Percentiles rank a stretch among this genome's conserved stretches.
These are phyloP conservation scores for Propithecus deckenii DNA, from an alignment of 2,797 vertebrate species.

Conservation along the genomic window DNA sequence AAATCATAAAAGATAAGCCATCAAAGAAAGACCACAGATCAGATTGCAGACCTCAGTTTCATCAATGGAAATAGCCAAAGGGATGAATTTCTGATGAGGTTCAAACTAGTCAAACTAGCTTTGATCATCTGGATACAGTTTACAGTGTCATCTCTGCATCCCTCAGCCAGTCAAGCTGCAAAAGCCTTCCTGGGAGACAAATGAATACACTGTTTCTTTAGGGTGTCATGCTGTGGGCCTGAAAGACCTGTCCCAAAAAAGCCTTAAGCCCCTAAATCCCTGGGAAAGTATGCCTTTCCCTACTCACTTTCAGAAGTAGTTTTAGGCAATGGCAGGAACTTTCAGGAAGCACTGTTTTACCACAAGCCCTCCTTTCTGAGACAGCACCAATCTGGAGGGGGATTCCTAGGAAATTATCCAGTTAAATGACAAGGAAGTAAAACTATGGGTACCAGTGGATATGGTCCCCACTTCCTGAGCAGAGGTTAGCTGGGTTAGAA, in stretches of 20 bases:
- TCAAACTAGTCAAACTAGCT: conserved; percentile 43
- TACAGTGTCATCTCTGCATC: conserved; percentile 21
- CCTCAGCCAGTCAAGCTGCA: conserved; percentile 9
- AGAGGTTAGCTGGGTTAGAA: conserved; percentile 53
- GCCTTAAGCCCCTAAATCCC: not conserved
- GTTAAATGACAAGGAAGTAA: conserved; percentile 47
- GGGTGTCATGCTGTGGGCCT: not conserved
- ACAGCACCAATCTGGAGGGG: not conserved
- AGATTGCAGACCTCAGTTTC: conserved; percentile 51
- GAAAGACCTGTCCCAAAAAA: not conserved
- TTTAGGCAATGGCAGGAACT: conserved; percentile 47
- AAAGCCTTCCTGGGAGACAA: conserved; percentile 16
- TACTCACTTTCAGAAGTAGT: conserved; percentile 43
- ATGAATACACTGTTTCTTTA: conserved; percentile 30
- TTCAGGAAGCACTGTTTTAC: conserved; percentile 43
- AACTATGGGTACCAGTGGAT: not conserved
- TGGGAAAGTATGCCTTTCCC: conserved; percentile 27
- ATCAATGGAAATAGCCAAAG: conserved; percentile 14
- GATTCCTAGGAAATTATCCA: conserved; percentile 29
- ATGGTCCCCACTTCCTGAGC: conserved; percentile 59
- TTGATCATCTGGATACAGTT: conserved; percentile 32
- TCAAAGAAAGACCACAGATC: conserved; percentile 21
- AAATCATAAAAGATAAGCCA: conserved; percentile 18
- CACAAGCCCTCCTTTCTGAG: conserved; percentile 40
- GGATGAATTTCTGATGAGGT: conserved; percentile 33